phyloP scores from a whole-genome alignment of 2,113 vertebrate species.

The Ptychochromis oligacanthus region DNA sequence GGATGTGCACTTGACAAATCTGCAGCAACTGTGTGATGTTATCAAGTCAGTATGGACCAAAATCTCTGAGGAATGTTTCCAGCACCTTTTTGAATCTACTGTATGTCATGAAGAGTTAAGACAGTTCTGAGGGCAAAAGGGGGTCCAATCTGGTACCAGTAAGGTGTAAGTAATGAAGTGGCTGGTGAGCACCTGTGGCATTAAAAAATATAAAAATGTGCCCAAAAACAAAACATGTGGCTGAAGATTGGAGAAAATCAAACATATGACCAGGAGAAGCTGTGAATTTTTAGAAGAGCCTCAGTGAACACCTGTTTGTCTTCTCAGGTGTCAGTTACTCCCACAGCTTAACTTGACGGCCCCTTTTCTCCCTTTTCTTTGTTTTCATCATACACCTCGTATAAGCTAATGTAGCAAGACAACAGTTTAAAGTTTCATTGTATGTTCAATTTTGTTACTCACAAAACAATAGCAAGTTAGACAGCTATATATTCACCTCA shows the following conservation, averaged over 20 bases:
- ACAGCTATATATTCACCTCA: neutral
- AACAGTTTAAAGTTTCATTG: neutral
- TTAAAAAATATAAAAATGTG: neutral
- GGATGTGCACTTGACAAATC: too few relatives aligned
- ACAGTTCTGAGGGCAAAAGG: too few relatives aligned
- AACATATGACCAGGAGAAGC: neutral
- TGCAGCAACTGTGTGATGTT: neutral
- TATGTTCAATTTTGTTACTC: neutral
- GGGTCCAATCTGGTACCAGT: neutral
- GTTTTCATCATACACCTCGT: constrained; percentile 5
- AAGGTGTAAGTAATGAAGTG: neutral
- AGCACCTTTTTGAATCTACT: too few relatives aligned
- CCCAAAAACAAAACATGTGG: neutral
- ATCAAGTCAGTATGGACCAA: too few relatives aligned
- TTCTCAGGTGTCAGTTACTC: constrained; percentile 53
- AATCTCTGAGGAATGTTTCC: too few relatives aligned
- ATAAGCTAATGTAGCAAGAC: neutral
- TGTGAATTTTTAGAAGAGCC: neutral
- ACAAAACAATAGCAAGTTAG: neutral
- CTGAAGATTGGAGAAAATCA: neutral
- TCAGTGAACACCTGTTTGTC: constrained; percentile 49
- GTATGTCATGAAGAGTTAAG: too few relatives aligned
- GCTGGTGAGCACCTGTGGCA: neutral
- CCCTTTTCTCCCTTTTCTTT: neutral
- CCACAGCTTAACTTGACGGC: constrained; percentile 47